A percentile compares a stretch with the other conserved stretches of the same genome.
Conservation (phyloP, 2,113 vertebrate genomes). For the Calonectris borealis region DNA sequence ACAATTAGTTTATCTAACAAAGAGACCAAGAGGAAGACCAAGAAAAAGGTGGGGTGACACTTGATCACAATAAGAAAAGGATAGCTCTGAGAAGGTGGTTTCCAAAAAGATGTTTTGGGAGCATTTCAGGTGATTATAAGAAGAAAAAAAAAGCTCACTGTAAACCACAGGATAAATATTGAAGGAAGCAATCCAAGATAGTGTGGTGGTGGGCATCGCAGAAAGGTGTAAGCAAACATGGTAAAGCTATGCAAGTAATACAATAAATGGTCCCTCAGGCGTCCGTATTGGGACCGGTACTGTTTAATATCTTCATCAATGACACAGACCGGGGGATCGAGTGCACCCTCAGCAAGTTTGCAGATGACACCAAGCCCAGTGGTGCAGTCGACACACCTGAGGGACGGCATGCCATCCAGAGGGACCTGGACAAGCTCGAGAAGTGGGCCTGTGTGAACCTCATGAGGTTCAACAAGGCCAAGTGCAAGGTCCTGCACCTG, state of each 20-base stretch:
- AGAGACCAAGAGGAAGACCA: not conserved
- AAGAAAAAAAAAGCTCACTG: not conserved
- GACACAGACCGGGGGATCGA: too few relatives aligned
- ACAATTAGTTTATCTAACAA: conserved; percentile 16
- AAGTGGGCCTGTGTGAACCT: too few relatives aligned
- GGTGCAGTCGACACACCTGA: too few relatives aligned
- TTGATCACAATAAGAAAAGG: not conserved
- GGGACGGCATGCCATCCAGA: too few relatives aligned
- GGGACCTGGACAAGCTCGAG: too few relatives aligned
- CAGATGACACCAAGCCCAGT: too few relatives aligned
- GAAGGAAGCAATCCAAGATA: not conserved
- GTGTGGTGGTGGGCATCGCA: not conserved
- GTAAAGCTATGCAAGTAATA: not conserved
- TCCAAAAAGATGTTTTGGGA: not conserved
- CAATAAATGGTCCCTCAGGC: not conserved
- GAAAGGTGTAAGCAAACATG: not conserved
- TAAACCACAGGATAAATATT: not conserved
- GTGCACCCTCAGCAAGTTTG: too few relatives aligned
- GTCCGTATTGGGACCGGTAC: too few relatives aligned
- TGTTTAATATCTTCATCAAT: too few relatives aligned
- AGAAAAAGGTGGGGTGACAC: not conserved
- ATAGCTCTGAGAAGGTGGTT: not conserved
- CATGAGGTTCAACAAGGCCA: too few relatives aligned
- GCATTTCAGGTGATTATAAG: not conserved
- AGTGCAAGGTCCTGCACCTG: too few relatives aligned